These are phyloP conservation scores for Asbolus verrucosus DNA, from an alignment of 1,140 invertebrate species.

Conservation along the genomic window DNA sequence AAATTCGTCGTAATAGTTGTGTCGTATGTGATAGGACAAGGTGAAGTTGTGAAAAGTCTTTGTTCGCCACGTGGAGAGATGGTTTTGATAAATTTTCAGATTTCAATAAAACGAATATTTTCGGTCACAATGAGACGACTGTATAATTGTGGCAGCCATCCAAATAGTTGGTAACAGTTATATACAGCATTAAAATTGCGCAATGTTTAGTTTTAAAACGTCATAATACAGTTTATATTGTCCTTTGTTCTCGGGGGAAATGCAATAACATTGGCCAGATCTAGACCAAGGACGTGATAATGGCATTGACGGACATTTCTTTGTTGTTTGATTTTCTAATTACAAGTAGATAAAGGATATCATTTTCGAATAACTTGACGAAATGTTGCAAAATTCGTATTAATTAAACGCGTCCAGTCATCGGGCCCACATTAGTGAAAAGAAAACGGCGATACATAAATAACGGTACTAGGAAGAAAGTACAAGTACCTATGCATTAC, in stretches of 20 bases:
- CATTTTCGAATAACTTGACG: too few relatives aligned
- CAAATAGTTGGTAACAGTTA: conserved; percentile 22
- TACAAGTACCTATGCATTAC: conserved; percentile 43
- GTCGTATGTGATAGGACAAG: too few relatives aligned
- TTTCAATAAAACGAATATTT: too few relatives aligned
- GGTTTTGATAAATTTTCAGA: too few relatives aligned
- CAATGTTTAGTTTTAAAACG: conserved; percentile 35
- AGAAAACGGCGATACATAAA: conserved; percentile 24
- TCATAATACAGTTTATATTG: conserved; percentile 38
- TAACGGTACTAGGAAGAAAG: conserved; percentile 42
- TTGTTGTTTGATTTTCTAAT: conserved; percentile 22
- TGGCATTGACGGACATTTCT: conserved; percentile 42
- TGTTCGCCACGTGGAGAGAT: too few relatives aligned
- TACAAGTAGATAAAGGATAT: conserved; percentile 5
- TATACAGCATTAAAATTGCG: conserved; percentile 21
- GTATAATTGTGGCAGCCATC: not conserved
- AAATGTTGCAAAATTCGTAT: too few relatives aligned
- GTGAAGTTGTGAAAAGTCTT: too few relatives aligned
- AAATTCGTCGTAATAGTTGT: too few relatives aligned
- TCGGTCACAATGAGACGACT: not conserved
- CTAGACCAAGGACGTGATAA: conserved; percentile 46
- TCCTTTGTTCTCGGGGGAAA: conserved; percentile 43
- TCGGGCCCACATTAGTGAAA: conserved; percentile 29
- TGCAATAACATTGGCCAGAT: conserved; percentile 38
- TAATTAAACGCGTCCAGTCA: conserved; percentile 12